Conservation (phyloP, 2,888 invertebrate species). For the Oxyteleia sp. region DNA sequence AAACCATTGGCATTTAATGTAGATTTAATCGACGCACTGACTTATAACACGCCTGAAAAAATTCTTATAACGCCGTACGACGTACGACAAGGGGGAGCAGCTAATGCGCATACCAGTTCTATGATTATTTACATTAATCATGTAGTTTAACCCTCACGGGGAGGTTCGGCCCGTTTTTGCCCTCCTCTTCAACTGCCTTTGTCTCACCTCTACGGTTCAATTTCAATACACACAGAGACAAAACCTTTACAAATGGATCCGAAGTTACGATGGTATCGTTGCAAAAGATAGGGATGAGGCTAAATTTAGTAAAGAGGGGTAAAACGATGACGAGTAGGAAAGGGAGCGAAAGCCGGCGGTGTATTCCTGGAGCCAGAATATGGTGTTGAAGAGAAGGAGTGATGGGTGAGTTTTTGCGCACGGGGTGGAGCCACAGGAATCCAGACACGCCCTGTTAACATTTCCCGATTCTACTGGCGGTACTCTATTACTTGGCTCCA, state of each 20-base stretch:
- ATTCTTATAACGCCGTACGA: slow-evolving; percentile 25
- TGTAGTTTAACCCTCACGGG: slow-evolving; percentile 33
- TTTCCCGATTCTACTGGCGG: slow-evolving; percentile 78
- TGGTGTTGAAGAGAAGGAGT: slow-evolving; percentile 64
- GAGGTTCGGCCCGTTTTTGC: slow-evolving; percentile 34
- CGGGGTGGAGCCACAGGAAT: slow-evolving; percentile 88
- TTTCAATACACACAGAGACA: slow-evolving; percentile 45
- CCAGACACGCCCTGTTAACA: slow-evolving; percentile 86
- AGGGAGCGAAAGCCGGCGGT: slow-evolving; percentile 76
- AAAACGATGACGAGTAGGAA: slow-evolving; percentile 70
- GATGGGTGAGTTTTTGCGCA: slow-evolving; percentile 72
- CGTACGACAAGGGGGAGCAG: slow-evolving; percentile 26
- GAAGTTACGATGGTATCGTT: slow-evolving; percentile 51
- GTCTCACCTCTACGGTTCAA: slow-evolving; percentile 50
- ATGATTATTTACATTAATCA: slow-evolving; percentile 55
- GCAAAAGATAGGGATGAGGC: slow-evolving; percentile 57
- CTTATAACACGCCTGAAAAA: slow-evolving; percentile 51
- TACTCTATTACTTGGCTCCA: slow-evolving; percentile 48
- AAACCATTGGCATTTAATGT: slow-evolving; percentile 48
- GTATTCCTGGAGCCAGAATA: slow-evolving; percentile 75
- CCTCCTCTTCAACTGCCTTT: slow-evolving; percentile 44
- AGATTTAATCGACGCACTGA: slow-evolving; percentile 64
- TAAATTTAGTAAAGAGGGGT: slow-evolving; percentile 42
- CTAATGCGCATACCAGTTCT: slow-evolving; percentile 41
- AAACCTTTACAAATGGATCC: slow-evolving; percentile 62